Conservation (phyloP, 2,113 vertebrate species). For the Peucedramus taeniatus region DNA sequence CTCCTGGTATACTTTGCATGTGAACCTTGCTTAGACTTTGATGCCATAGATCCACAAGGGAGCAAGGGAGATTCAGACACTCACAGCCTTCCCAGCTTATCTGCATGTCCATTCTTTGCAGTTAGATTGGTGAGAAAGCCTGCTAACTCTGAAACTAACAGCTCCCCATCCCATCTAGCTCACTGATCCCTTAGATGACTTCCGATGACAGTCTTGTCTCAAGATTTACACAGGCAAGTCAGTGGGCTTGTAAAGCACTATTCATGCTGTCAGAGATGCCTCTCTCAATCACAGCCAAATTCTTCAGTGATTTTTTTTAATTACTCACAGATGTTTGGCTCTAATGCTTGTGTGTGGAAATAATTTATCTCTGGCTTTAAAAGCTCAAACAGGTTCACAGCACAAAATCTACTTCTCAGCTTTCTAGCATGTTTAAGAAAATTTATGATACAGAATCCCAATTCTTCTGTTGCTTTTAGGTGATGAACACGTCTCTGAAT, state of each 20-base stretch:
- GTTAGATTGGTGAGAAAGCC: not conserved
- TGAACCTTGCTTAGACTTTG: not conserved
- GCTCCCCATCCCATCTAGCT: not conserved
- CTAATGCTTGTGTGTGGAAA: constrained; percentile 49
- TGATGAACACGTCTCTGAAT: constrained; percentile 33
- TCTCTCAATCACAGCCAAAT: constrained; percentile 29
- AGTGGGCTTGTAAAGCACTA: constrained; percentile 4
- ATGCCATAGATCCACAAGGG: not conserved
- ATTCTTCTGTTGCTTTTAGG: constrained; percentile 37
- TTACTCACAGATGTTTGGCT: constrained; percentile 67
- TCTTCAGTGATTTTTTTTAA: constrained; percentile 59
- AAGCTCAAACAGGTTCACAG: constrained; percentile 62
- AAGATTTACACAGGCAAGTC: constrained; percentile 26
- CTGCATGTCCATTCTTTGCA: not conserved
- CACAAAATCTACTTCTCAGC: constrained; percentile 61
- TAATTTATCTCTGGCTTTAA: constrained; percentile 72
- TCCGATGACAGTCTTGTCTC: not conserved
- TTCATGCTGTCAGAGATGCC: not conserved
- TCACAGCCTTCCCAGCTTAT: not conserved
- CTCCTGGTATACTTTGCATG: not conserved
- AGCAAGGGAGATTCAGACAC: not conserved
- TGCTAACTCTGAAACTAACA: not conserved
- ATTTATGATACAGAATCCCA: constrained; percentile 60
- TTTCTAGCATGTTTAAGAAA: constrained; percentile 49
- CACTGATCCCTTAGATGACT: not conserved